phyloP scores from a whole-genome alignment of 2,113 vertebrate species.

The Panthera tigris region DNA sequence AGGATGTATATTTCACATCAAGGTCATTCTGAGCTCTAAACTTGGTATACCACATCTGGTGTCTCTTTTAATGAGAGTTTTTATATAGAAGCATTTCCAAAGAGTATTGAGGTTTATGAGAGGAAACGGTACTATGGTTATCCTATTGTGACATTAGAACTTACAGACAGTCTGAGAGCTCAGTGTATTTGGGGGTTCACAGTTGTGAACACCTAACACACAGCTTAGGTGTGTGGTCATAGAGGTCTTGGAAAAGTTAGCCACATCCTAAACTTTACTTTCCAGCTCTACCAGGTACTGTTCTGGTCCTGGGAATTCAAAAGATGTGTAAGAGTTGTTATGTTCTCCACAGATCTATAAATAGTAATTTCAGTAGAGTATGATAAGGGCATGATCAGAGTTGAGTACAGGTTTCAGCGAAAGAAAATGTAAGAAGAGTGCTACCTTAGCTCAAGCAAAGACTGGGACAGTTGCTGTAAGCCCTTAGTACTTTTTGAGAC shows the following conservation, averaged over 20 bases:
- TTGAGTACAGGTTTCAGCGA: neutral
- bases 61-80: neutral
- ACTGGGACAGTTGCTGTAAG: neutral
- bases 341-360: neutral
- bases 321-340: neutral
- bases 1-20: neutral
- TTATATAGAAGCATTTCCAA: neutral
- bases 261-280: neutral
- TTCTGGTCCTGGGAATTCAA: neutral
- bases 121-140: neutral
- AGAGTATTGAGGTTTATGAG: neutral
- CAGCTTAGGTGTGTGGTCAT: neutral
- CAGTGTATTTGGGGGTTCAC: neutral
- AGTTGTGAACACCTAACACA: neutral
- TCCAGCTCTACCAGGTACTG: neutral
- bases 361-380: neutral
- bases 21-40: neutral
- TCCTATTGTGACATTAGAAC: neutral
- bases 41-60: neutral
- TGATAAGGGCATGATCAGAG: neutral
- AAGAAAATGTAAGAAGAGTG: neutral
- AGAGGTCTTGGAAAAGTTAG: neutral
- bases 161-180: neutral
- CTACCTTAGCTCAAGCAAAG: neutral
- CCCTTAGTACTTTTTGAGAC: neutral